Percentiles rank a stretch among this genome's conserved stretches.
Conservation (phyloP, 2,888 invertebrate genomes). For the Parapristionchus giblindavisi region DNA sequence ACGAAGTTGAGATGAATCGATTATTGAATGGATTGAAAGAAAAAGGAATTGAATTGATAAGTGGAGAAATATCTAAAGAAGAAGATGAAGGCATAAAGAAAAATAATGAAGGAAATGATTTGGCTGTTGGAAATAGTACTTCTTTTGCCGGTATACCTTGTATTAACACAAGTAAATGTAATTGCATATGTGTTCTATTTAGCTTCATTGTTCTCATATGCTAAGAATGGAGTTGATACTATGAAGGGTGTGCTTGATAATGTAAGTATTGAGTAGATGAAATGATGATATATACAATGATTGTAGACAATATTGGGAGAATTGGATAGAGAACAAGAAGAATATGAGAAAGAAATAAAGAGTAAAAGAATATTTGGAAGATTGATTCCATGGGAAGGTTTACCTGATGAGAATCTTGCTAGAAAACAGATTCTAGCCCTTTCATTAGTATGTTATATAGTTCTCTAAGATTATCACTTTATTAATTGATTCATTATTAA, state of each 20-base stretch:
- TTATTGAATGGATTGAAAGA: neutral
- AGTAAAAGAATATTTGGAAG: constrained; percentile 59
- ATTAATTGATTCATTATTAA: constrained; percentile 70
- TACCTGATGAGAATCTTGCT: constrained; percentile 89
- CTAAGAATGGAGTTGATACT: constrained; percentile 51
- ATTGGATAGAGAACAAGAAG: constrained; percentile 95
- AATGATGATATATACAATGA: constrained; percentile 39
- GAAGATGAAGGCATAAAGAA: too few species aligned
- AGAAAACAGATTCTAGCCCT: constrained; percentile 94
- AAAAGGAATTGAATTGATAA: neutral
- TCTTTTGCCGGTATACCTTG: too few species aligned
- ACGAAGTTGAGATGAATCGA: neutral
- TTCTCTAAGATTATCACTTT: neutral
- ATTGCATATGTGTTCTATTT: neutral
- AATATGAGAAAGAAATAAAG: constrained; percentile 88
- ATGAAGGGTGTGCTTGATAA: constrained; percentile 52
- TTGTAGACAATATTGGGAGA: constrained; percentile 92
- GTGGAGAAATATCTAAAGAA: neutral
- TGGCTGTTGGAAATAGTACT: too few species aligned
- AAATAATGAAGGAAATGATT: too few species aligned
- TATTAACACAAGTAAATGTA: neutral
- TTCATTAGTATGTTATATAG: constrained; percentile 79
- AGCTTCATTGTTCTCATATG: constrained; percentile 49
- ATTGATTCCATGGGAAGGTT: constrained; percentile 91
- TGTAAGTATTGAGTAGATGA: constrained; percentile 53